These are phyloP conservation scores for Sebastes baramenuke DNA, from an alignment of 2,797 vertebrate genomes.

Conservation along the genomic window DNA sequence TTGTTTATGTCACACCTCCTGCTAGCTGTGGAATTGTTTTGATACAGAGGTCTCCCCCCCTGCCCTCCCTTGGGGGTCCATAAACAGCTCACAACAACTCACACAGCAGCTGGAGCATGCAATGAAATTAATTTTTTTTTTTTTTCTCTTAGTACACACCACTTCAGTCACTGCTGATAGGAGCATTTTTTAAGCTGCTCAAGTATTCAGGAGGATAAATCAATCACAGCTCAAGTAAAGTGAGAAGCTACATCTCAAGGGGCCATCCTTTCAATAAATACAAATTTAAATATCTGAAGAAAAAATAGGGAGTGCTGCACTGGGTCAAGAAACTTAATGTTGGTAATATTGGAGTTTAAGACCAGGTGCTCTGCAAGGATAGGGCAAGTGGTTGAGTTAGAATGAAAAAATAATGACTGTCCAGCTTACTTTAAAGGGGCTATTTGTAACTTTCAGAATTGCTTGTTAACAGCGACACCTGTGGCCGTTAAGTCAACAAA, in stretches of 20 bases:
- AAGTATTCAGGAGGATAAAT: conserved; percentile 28
- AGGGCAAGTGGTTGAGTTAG: background rate
- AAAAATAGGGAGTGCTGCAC: background rate
- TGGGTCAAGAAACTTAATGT: no score
- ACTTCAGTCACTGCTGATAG: conserved; percentile 37
- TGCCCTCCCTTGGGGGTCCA: conserved; percentile 49
- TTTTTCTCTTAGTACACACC: conserved; percentile 30
- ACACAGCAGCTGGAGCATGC: conserved; percentile 52
- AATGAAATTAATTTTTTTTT: conserved; percentile 51
- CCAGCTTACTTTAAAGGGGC: no score
- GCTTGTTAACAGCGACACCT: no score
- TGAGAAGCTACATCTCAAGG: background rate
- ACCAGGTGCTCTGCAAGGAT: background rate
- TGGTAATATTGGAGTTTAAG: background rate
- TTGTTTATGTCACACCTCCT: conserved; percentile 73
- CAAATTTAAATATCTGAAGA: background rate
- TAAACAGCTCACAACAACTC: conserved; percentile 58
- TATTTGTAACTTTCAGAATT: no score
- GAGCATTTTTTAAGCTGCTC: conserved; percentile 9
- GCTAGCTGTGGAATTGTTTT: conserved; percentile 75
- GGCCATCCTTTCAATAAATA: background rate
- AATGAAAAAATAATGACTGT: no score
- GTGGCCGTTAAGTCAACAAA: no score
- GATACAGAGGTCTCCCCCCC: conserved; percentile 64
- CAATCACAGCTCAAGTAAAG: conserved; percentile 12